A percentile compares a stretch with the other conserved stretches of the same genome.
phyloP scores from a whole-genome alignment of 2,113 vertebrate species.

The Tupaia chinensis region DNA sequence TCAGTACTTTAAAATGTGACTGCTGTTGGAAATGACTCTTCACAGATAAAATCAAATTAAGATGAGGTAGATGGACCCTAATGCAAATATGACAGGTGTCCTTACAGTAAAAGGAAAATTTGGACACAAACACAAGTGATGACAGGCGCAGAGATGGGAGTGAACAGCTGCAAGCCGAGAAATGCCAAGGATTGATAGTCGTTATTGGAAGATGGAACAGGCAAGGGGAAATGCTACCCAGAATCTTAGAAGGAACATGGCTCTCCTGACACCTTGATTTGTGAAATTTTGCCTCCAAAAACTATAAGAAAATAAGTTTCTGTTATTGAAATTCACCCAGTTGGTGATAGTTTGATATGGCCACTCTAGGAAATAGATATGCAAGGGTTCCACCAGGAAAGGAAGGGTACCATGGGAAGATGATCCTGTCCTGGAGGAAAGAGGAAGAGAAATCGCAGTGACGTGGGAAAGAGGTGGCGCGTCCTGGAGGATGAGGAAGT shows the following conservation, averaged over 20 bases:
- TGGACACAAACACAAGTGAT: not conserved
- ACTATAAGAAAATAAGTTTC: not conserved
- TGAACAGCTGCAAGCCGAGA: fast-evolving
- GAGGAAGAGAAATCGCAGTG: slow-evolving; percentile 61
- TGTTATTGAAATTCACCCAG: not conserved
- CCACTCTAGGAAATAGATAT: not conserved
- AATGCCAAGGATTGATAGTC: fast-evolving
- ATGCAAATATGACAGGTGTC: not conserved
- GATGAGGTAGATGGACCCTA: not conserved
- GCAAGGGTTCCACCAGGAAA: not conserved
- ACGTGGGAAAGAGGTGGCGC: not conserved
- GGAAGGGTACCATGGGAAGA: not conserved
- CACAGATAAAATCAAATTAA: not conserved
- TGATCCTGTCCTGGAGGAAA: not conserved
- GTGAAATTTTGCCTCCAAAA: not conserved
- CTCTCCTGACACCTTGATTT: not conserved
- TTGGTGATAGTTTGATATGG: not conserved
- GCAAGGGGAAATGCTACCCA: fast-evolving
- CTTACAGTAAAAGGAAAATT: not conserved
- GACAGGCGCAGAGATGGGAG: not conserved
- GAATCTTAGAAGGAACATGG: fast-evolving
- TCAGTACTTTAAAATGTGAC: not conserved
- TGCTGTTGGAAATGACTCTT: slow-evolving; percentile 25
- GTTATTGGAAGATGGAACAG: not conserved
- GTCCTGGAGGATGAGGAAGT: slow-evolving; percentile 65